phyloP scores from a whole-genome alignment of 2,113 vertebrate genomes.

The Sander vitreus region DNA sequence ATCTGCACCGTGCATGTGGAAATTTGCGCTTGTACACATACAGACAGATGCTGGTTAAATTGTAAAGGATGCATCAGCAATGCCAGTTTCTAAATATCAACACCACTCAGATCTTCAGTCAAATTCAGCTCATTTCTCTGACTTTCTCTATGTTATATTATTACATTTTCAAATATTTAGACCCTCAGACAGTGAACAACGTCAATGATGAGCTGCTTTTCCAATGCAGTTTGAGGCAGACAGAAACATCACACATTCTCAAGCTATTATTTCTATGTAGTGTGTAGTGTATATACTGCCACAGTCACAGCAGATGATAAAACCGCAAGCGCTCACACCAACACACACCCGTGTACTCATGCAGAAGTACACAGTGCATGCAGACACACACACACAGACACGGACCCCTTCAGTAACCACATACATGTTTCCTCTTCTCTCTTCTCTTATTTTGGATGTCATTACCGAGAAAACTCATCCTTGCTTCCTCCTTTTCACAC shows the following conservation, averaged over 20 bases:
- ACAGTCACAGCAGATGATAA: slow-evolving; percentile 58
- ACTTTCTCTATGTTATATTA: neutral
- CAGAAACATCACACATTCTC: slow-evolving; percentile 29
- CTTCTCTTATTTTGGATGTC: slow-evolving; percentile 78
- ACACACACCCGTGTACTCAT: slow-evolving; percentile 43
- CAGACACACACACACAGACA: slow-evolving; percentile 23
- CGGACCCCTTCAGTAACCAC: slow-evolving; percentile 63
- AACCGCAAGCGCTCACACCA: slow-evolving; percentile 53
- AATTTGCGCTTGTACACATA: neutral
- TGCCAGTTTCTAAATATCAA: neutral
- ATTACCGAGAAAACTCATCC: slow-evolving; percentile 73
- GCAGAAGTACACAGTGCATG: slow-evolving; percentile 44
- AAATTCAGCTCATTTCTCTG: neutral
- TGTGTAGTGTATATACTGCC: slow-evolving; percentile 9
- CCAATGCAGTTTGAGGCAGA: slow-evolving; percentile 1
- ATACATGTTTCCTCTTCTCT: slow-evolving; percentile 75
- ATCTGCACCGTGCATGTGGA: slow-evolving; percentile 2
- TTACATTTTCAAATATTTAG: neutral
- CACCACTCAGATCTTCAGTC: neutral
- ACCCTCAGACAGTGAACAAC: neutral
- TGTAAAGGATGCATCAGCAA: neutral
- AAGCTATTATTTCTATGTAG: slow-evolving; percentile 38
- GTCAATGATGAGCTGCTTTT: slow-evolving; percentile 12
- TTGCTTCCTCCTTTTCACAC: slow-evolving; percentile 77
- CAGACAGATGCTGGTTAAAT: neutral